These are phyloP conservation scores for Nomada fucata DNA, from an alignment of 2,888 invertebrate species.

Conservation along the genomic window DNA sequence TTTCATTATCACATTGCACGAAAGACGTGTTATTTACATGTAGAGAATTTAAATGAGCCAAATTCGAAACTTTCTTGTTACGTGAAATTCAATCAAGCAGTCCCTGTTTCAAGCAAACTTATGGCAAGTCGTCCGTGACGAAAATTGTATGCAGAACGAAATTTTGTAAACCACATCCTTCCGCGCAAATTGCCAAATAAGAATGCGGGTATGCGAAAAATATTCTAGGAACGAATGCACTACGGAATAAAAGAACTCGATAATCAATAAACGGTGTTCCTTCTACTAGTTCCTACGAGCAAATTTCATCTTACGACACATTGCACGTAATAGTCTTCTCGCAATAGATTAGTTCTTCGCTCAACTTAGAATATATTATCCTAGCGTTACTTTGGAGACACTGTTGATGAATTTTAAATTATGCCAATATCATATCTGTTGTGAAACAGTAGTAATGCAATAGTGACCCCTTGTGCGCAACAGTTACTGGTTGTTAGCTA, in stretches of 20 bases:
- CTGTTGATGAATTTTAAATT: too few relatives aligned
- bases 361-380: neutral
- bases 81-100: neutral
- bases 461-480: neutral
- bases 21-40: too few relatives aligned
- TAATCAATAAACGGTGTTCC: slow-evolving; percentile 1
- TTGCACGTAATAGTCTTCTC: neutral
- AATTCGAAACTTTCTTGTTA: too few relatives aligned
- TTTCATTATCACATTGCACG: too few relatives aligned
- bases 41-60: slow-evolving; percentile 23
- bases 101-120: neutral
- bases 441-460: neutral
- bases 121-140: neutral
- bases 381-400: too few relatives aligned
- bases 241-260: neutral
- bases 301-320: neutral
- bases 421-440: too few relatives aligned
- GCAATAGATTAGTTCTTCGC: neutral
- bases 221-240: neutral
- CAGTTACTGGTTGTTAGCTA: neutral
- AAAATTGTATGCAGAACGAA: neutral
- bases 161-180: neutral
- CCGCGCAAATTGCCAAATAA: too few relatives aligned
- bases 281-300: neutral
- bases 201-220: neutral